Evolutionary conservation across 2,113 vertebrate genomes (phyloP).

Genomic region (Podarcis cretensis): DNA sequence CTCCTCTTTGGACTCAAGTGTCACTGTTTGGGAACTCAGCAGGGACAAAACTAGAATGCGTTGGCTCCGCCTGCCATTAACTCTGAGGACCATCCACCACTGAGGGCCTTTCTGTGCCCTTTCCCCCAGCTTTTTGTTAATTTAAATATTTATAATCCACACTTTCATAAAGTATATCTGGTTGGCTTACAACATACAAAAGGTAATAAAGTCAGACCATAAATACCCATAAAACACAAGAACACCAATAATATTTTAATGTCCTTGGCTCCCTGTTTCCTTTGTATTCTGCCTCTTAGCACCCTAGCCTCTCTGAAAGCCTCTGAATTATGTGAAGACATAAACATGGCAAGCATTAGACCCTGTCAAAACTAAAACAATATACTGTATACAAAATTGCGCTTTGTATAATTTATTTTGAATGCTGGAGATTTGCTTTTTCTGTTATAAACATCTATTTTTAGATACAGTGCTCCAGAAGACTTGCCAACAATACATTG

Average conservation of each 20-base stretch:
- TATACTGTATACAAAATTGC: neutral
- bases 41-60: too few species aligned
- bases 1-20: too few species aligned
- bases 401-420: neutral
- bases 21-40: too few species aligned
- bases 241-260: neutral
- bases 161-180: too few species aligned
- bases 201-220: too few species aligned
- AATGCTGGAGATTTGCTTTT: neutral
- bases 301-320: neutral
- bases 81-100: too few species aligned
- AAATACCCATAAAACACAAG: too few species aligned
- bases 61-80: too few species aligned
- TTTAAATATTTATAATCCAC: too few species aligned
- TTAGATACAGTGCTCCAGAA: neutral
- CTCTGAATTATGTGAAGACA: neutral
- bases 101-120: too few species aligned
- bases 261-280: neutral
- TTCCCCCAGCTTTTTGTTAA: neutral
- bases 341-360: neutral
- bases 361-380: neutral
- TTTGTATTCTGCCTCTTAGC: neutral
- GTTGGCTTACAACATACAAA: too few species aligned
- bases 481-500: neutral
- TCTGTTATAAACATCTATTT: neutral